These are phyloP conservation scores for Mamestra configurata DNA, from an alignment of 1,140 invertebrate genomes.

Conservation along the genomic window DNA sequence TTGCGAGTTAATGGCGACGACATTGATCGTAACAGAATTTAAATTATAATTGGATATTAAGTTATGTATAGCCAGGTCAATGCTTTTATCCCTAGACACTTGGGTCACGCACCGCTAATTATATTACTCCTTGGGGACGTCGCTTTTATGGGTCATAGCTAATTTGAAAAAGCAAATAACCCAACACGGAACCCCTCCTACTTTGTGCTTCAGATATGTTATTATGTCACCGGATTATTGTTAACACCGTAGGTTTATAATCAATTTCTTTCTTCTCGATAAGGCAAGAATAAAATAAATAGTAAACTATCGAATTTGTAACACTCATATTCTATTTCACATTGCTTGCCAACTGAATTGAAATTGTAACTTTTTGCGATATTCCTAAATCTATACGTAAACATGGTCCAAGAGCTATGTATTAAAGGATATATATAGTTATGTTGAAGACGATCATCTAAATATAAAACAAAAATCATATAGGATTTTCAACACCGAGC, in stretches of 20 bases:
- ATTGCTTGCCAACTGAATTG: neutral
- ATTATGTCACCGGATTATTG: too few species aligned
- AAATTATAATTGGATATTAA: conserved; percentile 23
- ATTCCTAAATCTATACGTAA: neutral
- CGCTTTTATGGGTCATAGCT: conserved; percentile 51
- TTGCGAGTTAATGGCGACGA: neutral
- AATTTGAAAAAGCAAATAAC: conserved; percentile 27
- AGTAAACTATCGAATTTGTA: too few species aligned
- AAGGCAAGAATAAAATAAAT: too few species aligned
- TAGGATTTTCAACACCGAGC: neutral
- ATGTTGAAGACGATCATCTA: too few species aligned
- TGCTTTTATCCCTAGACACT: conserved; percentile 56
- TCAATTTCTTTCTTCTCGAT: too few species aligned
- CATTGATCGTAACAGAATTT: conserved; percentile 51
- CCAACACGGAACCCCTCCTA: neutral
- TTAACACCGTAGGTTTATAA: too few species aligned
- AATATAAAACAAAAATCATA: neutral
- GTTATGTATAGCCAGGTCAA: conserved; percentile 46
- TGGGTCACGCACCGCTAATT: conserved; percentile 60
- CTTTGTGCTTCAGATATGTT: neutral
- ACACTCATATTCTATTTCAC: neutral
- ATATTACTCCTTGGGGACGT: conserved; percentile 47
- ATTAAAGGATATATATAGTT: too few species aligned
- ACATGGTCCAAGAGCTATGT: neutral
- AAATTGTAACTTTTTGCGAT: neutral